A percentile compares a stretch with the other conserved stretches of the same genome.
Evolutionary conservation across 2,797 vertebrate genomes (phyloP).

Genomic region (Agapornis canus): DNA sequence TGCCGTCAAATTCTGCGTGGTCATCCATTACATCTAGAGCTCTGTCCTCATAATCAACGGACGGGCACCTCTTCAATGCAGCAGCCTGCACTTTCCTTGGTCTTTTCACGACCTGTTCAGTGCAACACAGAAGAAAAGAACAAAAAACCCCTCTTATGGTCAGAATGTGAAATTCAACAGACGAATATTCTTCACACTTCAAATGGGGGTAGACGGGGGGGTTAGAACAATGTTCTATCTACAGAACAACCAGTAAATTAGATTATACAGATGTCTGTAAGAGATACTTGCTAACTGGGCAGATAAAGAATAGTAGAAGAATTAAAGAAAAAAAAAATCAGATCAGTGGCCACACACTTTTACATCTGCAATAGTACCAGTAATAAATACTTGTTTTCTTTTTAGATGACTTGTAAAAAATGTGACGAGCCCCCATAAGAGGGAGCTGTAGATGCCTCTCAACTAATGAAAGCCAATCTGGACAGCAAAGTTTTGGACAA

Average conservation of each 20-base stretch:
- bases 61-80: constrained; percentile 76
- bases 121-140: background rate
- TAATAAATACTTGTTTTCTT: background rate
- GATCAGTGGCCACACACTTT: background rate
- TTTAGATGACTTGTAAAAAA: background rate
- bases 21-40: constrained; percentile 86
- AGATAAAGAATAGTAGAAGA: background rate
- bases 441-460: background rate
- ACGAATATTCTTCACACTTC: background rate
- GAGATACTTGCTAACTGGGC: background rate
- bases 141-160: background rate
- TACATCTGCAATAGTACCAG: background rate
- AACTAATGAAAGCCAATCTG: background rate
- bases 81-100: constrained; percentile 86
- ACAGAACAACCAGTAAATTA: background rate
- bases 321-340: background rate
- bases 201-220: background rate
- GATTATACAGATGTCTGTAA: background rate
- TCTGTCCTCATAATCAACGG: constrained; percentile 79
- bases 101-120: constrained; percentile 89
- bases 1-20: constrained; percentile 85
- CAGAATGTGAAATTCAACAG: background rate
- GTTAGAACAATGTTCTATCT: background rate
- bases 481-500: background rate
- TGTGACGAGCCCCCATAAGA: background rate